Evolutionary conservation across 1,140 invertebrate species (phyloP), one percentile per base, ranked within the genome.

Genomic region (Drosophila malerkotliana): DNA sequence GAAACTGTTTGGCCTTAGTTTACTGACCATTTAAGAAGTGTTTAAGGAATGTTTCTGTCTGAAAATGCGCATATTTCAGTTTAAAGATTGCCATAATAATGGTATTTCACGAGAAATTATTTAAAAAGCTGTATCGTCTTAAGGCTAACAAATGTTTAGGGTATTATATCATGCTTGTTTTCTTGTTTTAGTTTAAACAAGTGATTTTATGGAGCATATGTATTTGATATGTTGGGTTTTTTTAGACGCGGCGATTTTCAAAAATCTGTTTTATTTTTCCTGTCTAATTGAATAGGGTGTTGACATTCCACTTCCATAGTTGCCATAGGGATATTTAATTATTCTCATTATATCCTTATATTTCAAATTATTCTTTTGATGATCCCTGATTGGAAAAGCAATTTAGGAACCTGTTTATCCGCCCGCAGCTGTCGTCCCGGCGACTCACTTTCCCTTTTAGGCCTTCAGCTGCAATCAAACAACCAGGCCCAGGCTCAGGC

Each of bases 381-480:
- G 10, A 37, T 4, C 34, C 34, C 34, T 37, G 34, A 37, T 37
- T 37, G 34, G 3, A 37, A 37, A 37, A 10, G 12, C 34, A n/a
- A 37, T 55, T 64, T 54, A 14, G n/a, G n/a, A 73, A 62, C 58
- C 37, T 56, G 45, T 37, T 52, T 26, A 26, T 44, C 44, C 12
- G 24, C 12, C 8, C 8, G 3, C 34, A 34, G 47, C 45, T 73
- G 69, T 55, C 56, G 32, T 28, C 51, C 30, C 21, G 69, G 49
- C 56, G 32, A 30, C 51, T 37, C 21, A 68, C 68, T 68, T 81
- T 79, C 66, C 24, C 47, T 51, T 63, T 72, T 48, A 49, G 45
- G 57, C 57, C 78, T 63, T 18, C 67, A 39, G 28, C 55, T 68
- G 67, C 62, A 77, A 87, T 73, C 68, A 61, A 60, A 85, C 59